phyloP scores from a whole-genome alignment of 2,888 invertebrate species.

The Prosopocoilus inquinatus region DNA sequence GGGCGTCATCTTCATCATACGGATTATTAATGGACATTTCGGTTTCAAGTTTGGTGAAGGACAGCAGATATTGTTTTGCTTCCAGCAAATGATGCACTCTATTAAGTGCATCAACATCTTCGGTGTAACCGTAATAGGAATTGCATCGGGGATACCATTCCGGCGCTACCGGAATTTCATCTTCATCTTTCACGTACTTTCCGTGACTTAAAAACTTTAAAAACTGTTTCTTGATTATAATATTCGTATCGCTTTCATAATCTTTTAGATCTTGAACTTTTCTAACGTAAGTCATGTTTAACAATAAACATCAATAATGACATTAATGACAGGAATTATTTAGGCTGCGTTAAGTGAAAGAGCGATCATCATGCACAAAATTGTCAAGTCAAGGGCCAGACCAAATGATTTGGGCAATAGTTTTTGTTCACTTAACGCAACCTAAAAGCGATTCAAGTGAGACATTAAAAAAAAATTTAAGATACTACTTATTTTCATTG shows the following conservation, averaged over 20 bases:
- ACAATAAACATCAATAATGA: neutral
- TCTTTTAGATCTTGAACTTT: slow-evolving; percentile 24
- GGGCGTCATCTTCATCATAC: slow-evolving; percentile 57
- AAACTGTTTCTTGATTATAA: slow-evolving; percentile 37
- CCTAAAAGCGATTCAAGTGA: too few species aligned
- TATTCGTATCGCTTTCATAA: slow-evolving; percentile 37
- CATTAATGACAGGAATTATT: neutral
- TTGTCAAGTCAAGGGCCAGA: neutral
- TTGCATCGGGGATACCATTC: slow-evolving; percentile 35
- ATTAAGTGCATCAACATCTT: slow-evolving; percentile 49
- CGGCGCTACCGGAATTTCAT: slow-evolving; percentile 10
- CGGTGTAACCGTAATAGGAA: slow-evolving; percentile 50
- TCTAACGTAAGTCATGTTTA: slow-evolving; percentile 26
- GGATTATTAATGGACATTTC: slow-evolving; percentile 33
- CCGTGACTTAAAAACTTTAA: slow-evolving; percentile 35
- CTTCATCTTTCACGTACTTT: slow-evolving; percentile 23
- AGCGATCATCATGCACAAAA: neutral
- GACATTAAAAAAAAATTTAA: too few species aligned
- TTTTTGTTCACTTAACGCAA: too few species aligned
- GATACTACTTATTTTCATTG: slow-evolving; percentile 99
- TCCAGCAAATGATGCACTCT: slow-evolving; percentile 42
- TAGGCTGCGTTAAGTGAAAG: neutral
- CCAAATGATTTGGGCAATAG: too few species aligned
- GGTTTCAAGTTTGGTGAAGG: slow-evolving; percentile 11
- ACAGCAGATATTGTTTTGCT: slow-evolving; percentile 17